Percentiles rank a stretch among this genome's conserved stretches.
phyloP scores from a whole-genome alignment of 2,888 invertebrate genomes.

The Pediacus dermestoides region DNA sequence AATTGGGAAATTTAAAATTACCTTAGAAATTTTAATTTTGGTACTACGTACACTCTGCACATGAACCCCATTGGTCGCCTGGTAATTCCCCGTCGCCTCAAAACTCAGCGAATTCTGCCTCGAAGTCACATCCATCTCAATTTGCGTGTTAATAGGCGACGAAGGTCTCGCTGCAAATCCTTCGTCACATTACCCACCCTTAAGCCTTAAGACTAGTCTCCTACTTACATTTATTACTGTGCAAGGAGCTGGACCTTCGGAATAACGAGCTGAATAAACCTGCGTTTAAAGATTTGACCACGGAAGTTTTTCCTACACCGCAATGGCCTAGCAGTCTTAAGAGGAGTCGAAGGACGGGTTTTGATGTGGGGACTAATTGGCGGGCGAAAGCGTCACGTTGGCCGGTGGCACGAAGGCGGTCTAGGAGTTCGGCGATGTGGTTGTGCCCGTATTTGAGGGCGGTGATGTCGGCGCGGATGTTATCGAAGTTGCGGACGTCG shows the following conservation, averaged over 20 bases:
- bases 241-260: slow-evolving; percentile 54
- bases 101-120: slow-evolving; percentile 59
- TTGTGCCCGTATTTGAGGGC: slow-evolving; percentile 72
- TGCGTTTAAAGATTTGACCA: slow-evolving; percentile 64
- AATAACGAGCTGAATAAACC: slow-evolving; percentile 67
- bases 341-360: slow-evolving; percentile 59
- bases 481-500: slow-evolving; percentile 64
- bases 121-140: slow-evolving; percentile 59
- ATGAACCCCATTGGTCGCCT: slow-evolving; percentile 63
- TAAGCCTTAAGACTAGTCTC: neutral
- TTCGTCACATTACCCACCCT: slow-evolving; percentile 4
- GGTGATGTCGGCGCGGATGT: slow-evolving; percentile 71
- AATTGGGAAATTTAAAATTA: slow-evolving; percentile 16
- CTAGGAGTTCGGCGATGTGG: slow-evolving; percentile 64
- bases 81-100: slow-evolving; percentile 53
- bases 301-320: slow-evolving; percentile 68
- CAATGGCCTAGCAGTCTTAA: slow-evolving; percentile 69
- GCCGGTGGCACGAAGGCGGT: slow-evolving; percentile 60
- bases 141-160: slow-evolving; percentile 52
- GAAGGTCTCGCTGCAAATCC: slow-evolving; percentile 49
- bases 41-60: slow-evolving; percentile 55
- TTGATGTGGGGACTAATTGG: slow-evolving; percentile 61
- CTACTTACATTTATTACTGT: slow-evolving; percentile 48
- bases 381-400: slow-evolving; percentile 46
- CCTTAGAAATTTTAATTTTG: slow-evolving; percentile 6